Evolutionary conservation across 2,888 invertebrate genomes (phyloP).

Genomic region (Antheraea yamamai): DNA sequence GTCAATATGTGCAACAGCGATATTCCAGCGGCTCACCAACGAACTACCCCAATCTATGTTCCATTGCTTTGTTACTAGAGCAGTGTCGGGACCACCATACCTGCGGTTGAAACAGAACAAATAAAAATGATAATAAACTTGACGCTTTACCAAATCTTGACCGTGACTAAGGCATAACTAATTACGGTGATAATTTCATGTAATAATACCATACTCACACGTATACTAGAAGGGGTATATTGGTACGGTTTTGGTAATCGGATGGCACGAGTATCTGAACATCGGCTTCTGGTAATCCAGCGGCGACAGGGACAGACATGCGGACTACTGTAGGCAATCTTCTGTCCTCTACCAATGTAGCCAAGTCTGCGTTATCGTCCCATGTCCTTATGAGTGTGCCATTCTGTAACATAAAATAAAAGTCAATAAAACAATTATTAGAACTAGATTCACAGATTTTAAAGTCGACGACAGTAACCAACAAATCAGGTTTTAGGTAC

Average conservation of each 20-base stretch:
- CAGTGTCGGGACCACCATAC: slow-evolving; percentile 96
- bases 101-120: slow-evolving; percentile 63
- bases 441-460: neutral
- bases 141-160: neutral
- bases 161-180: neutral
- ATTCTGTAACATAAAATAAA: slow-evolving; percentile 45
- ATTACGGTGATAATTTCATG: neutral
- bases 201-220: slow-evolving; percentile 83
- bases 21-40: slow-evolving; percentile 90
- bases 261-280: slow-evolving; percentile 89
- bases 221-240: slow-evolving; percentile 92
- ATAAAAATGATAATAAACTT: too few relatives aligned
- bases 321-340: slow-evolving; percentile 83
- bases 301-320: slow-evolving; percentile 83
- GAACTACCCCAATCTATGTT: slow-evolving; percentile 94
- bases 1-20: slow-evolving; percentile 95
- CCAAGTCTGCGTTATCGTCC: slow-evolving; percentile 85
- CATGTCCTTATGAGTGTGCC: slow-evolving; percentile 75
- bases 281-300: slow-evolving; percentile 85
- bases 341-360: slow-evolving; percentile 70
- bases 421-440: neutral
- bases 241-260: slow-evolving; percentile 85
- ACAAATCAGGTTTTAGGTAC: too few relatives aligned
- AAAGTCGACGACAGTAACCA: neutral
- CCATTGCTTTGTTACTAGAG: slow-evolving; percentile 91